Conservation (phyloP, 2,797 vertebrate species). For the Sebastes paucispinis region DNA sequence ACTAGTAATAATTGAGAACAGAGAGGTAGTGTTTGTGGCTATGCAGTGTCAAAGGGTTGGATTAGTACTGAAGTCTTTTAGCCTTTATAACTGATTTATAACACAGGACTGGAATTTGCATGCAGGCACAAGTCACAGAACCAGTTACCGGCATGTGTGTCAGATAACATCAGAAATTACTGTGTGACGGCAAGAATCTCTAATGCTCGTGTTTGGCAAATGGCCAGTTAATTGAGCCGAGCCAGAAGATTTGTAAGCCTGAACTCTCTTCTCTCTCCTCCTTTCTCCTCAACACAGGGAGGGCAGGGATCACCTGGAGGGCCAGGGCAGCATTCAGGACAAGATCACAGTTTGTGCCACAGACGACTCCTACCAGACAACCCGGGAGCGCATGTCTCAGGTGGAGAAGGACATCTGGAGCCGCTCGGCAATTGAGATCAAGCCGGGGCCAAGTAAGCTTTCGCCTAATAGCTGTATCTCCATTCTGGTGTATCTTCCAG, state of each 20-base stretch:
- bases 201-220: conserved; percentile 7
- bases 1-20: conserved; percentile 55
- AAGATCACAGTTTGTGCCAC: conserved; percentile 90
- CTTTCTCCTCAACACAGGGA: conserved; percentile 73
- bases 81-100: conserved; percentile 31
- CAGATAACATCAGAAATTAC: conserved; percentile 5
- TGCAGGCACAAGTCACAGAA: conserved; percentile 43
- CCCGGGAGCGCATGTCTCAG: conserved; percentile 82
- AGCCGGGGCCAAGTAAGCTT: conserved; percentile 82
- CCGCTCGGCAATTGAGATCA: conserved; percentile 84
- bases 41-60: conserved; percentile 39
- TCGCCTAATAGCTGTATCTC: conserved; percentile 11
- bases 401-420: conserved; percentile 87
- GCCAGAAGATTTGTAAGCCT: conserved; percentile 13
- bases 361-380: conserved; percentile 85
- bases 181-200: neutral
- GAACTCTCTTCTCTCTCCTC: conserved; percentile 9
- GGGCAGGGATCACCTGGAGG: conserved; percentile 84
- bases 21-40: conserved; percentile 50
- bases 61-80: conserved; percentile 23
- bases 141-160: conserved; percentile 26
- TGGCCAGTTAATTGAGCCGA: neutral
- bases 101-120: conserved; percentile 24
- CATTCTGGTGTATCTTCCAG: conserved; percentile 19
- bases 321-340: conserved; percentile 88